Base-by-base conservation (phyloP, 2,888 invertebrate genomes). In the Drosophila pegasa region DNA sequence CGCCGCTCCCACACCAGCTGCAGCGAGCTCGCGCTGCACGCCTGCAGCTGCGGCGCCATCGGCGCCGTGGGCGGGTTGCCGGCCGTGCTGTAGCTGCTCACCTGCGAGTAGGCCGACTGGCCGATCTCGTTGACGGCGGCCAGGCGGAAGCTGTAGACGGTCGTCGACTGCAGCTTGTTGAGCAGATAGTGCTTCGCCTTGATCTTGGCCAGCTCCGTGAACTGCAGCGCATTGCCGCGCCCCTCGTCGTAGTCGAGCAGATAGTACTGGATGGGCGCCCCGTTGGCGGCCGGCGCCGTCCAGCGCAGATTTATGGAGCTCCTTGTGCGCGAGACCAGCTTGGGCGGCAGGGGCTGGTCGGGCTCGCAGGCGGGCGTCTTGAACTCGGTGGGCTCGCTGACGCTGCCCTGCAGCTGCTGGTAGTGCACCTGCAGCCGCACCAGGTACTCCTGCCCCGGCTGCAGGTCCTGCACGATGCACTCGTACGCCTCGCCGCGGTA, bases 371-470 rank as follows among this genome's bases (percentile, higher is more conserved):
- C 92, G 22, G 95, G 95, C 33, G 98, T 98, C 75, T 94, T 94
- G 93, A 98, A 97, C 79, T 95, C 95, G 66, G 95, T 95, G 59
- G 96, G 95, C 88, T 96, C 96, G 66, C 96, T 96, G 9, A 95
- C 95, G 38, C 94, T 94, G 55, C 97, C 97, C 73, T 95, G 95
- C 71, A 95, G 90, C 89, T 95, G 95, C 76, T 97, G 96, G 72
- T 96, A 93, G 75, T 92, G 91, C 80, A 96, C 96, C 92, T 96
- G 96, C 75, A 96, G 93, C 87, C 96, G 95, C 79, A 97, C 95
- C 67, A 95, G 95, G 93, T 97, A 98, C 90, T 97, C 96, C 90
- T 96, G 96, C n/a, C 96, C 97, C 14, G 98, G 97, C 91, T 95
- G 95, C 87, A 98, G 93, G 92, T 97, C 97, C 91, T 96, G 95